A percentile compares a stretch with the other conserved stretches of the same genome.
These are phyloP conservation scores for Clinocottus analis DNA, from an alignment of 2,113 vertebrate species.

Conservation along the genomic window DNA sequence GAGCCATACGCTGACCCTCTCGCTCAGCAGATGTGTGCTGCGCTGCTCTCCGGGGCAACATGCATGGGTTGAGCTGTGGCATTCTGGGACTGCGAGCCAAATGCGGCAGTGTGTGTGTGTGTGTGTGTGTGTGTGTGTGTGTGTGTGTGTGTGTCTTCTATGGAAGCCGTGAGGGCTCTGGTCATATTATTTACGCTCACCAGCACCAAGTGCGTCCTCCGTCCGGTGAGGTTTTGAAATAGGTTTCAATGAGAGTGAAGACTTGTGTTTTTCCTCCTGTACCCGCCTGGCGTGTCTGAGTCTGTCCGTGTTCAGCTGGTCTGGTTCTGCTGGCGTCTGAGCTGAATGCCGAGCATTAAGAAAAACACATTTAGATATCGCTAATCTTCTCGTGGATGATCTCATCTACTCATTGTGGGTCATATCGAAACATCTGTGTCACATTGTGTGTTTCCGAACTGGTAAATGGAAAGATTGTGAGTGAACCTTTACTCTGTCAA, in stretches of 20 bases:
- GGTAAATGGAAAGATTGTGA: background rate
- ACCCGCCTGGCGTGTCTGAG: no score
- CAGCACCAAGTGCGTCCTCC: no score
- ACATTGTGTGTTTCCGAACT: background rate
- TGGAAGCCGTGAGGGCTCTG: background rate
- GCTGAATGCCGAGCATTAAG: no score
- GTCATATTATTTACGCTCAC: background rate
- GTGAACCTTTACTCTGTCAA: background rate
- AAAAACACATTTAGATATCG: no score
- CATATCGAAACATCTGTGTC: no score
- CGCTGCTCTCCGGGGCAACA: conserved; percentile 61
- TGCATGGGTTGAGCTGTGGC: conserved; percentile 25
- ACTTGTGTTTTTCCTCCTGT: no score
- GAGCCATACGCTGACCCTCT: conserved; percentile 45
- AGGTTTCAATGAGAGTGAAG: no score
- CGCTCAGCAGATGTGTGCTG: conserved; percentile 59
- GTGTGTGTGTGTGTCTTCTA: background rate
- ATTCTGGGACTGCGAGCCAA: conserved; percentile 47
- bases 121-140: background rate
- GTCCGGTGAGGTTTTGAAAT: no score
- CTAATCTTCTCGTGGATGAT: no score
- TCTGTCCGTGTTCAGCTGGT: no score
- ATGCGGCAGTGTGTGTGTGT: background rate
- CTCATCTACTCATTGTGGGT: no score
- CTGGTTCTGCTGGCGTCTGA: no score